phyloP scores from a whole-genome alignment of 2,797 vertebrate species.

The Syngnathus acus region DNA sequence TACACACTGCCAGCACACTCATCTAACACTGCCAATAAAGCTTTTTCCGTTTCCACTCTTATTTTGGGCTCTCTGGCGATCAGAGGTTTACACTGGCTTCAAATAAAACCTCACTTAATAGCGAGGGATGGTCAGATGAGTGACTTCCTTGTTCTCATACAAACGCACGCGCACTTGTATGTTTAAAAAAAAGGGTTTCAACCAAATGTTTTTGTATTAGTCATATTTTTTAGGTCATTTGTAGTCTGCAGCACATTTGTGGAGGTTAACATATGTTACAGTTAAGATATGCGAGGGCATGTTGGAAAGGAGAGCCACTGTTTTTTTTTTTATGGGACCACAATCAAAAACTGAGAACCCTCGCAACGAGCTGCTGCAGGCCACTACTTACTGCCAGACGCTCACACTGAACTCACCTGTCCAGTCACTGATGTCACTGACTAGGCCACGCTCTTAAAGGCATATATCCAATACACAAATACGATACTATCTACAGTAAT shows the following conservation, averaged over 20 bases:
- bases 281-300: neutral
- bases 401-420: neutral
- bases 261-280: slow-evolving; percentile 6
- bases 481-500: neutral
- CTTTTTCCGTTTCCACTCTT: slow-evolving; percentile 54
- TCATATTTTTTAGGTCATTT: slow-evolving; percentile 47
- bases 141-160: slow-evolving; percentile 29
- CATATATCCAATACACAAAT: neutral
- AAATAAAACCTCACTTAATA: slow-evolving; percentile 56
- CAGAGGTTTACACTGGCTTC: slow-evolving; percentile 51
- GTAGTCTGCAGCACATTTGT: slow-evolving; percentile 50
- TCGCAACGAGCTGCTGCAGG: neutral
- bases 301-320: neutral
- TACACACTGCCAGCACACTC: slow-evolving; percentile 48
- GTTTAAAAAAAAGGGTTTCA: slow-evolving; percentile 38
- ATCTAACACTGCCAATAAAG: slow-evolving; percentile 55
- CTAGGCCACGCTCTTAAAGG: no score
- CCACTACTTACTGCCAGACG: neutral
- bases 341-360: neutral
- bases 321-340: neutral
- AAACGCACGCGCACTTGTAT: slow-evolving; percentile 46
- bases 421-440: neutral
- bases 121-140: slow-evolving; percentile 49
- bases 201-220: slow-evolving; percentile 45
- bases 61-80: slow-evolving; percentile 52